Conservation (phyloP, 2,113 vertebrate genomes). For the Daphoenositta chrysoptera region DNA sequence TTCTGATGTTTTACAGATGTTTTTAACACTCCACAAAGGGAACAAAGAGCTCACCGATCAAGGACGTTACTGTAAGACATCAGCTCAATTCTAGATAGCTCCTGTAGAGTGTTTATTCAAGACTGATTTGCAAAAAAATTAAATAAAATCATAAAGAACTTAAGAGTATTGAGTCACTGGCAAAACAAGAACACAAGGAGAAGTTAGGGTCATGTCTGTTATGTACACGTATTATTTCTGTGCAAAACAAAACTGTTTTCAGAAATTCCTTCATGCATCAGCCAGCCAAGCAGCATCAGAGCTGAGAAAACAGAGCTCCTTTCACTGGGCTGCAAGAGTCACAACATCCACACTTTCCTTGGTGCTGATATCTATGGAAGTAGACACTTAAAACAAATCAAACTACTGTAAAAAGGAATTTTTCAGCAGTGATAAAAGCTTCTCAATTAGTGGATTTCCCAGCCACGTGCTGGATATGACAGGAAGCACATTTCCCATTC, state of each 20-base stretch:
- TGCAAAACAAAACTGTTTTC: background rate
- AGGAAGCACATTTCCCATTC: background rate
- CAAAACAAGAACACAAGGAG: background rate
- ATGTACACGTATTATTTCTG: background rate
- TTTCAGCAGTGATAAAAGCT: background rate
- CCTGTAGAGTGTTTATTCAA: background rate
- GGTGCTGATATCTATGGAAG: background rate
- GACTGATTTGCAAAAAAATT: background rate
- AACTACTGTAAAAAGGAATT: background rate
- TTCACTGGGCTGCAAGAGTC: background rate
- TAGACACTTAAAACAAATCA: background rate
- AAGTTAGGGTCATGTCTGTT: background rate
- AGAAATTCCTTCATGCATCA: background rate
- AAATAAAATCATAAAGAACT: background rate
- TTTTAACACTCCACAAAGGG: background rate
- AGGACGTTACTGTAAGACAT: background rate
- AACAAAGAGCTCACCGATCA: background rate
- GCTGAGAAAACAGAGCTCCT: background rate
- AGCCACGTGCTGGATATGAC: background rate
- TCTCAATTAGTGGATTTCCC: background rate
- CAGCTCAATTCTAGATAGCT: background rate
- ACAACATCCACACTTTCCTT: background rate
- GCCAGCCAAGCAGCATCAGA: background rate
- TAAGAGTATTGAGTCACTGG: background rate
- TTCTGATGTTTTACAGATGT: background rate